phyloP scores from a whole-genome alignment of 2,113 vertebrate genomes.

The Rhea pennata region DNA sequence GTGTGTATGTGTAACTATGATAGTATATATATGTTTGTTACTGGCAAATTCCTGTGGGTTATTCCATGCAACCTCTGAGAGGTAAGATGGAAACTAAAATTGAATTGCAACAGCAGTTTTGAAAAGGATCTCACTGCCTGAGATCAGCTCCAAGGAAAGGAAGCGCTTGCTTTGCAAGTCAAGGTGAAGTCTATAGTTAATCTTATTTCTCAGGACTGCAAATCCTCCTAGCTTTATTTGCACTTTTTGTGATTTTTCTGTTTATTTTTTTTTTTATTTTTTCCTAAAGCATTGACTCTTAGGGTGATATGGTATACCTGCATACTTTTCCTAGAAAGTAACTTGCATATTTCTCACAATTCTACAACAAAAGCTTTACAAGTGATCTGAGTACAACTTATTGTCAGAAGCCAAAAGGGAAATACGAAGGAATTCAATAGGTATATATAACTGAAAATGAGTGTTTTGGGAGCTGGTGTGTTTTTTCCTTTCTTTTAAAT shows the following conservation, averaged over 20 bases:
- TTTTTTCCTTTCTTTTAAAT: not conserved
- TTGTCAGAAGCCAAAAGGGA: not conserved
- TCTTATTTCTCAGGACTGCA: not conserved
- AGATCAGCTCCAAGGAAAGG: not conserved
- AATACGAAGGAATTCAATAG: not conserved
- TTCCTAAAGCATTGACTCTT: not conserved
- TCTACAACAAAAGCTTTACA: not conserved
- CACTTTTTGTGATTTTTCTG: not conserved
- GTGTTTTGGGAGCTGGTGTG: not conserved
- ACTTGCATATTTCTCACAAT: not conserved
- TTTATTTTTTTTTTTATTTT: not conserved
- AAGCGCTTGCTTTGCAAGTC: not conserved
- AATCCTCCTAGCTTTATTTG: not conserved
- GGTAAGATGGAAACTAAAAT: not conserved
- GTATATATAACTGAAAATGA: not conserved
- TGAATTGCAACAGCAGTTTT: not conserved
- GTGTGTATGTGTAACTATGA: not conserved
- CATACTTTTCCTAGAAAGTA: not conserved
- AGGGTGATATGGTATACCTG: not conserved
- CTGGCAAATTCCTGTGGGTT: not conserved
- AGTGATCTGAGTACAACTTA: not conserved
- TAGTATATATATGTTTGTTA: not conserved
- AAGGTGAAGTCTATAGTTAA: not conserved
- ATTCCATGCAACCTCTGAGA: not conserved
- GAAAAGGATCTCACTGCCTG: not conserved